Evolutionary conservation across 2,888 invertebrate species (phyloP), one percentile per base, ranked within the genome.

Genomic region (Elmis aenea): DNA sequence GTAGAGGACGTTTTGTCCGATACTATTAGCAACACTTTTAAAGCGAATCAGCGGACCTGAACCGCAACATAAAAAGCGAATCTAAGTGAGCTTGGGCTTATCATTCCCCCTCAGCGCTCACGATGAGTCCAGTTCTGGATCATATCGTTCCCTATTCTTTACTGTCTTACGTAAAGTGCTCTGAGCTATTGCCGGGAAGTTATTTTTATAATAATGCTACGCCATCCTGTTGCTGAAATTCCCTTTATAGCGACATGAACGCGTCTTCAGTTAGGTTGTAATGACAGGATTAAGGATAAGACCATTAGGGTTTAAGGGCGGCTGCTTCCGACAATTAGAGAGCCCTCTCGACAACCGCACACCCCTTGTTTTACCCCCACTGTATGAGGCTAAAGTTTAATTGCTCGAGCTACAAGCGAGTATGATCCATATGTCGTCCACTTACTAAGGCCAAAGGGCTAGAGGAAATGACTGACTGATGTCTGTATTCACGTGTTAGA

Each of bases 231-330:
- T n/a, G n/a, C n/a, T n/a, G n/a, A n/a, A n/a, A n/a, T n/a, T n/a
- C n/a, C n/a, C n/a, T n/a, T n/a, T n/a, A n/a, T n/a, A 5, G 8
- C 8, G 18, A 18, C 8, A 8, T 18, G 8, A 18, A 18, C 18
- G 40, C 46, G 18, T 46, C 55, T 51, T 50, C 45, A 42, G 47
- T 28, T 27, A 50, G 54, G 58, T 59, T 54, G 56, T 62, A 63
- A 64, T 61, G 62, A 63, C 60, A 58, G 57, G 58, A 61, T 62
- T 62, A 62, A 62, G 61, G 59, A 61, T 59, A 57, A 55, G 47
- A 49, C 62, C 62, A 63, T 61, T 64, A 63, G 54, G 53, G 61
- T 57, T 59, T 46, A 47, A 59, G 57, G 58, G 54, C 55, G 58
- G 59, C 58, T 57, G 56, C 55, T 59, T 58, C 57, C 58, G 54